phyloP scores from a whole-genome alignment of 2,888 invertebrate genomes.

The Pediacus dermestoides region DNA sequence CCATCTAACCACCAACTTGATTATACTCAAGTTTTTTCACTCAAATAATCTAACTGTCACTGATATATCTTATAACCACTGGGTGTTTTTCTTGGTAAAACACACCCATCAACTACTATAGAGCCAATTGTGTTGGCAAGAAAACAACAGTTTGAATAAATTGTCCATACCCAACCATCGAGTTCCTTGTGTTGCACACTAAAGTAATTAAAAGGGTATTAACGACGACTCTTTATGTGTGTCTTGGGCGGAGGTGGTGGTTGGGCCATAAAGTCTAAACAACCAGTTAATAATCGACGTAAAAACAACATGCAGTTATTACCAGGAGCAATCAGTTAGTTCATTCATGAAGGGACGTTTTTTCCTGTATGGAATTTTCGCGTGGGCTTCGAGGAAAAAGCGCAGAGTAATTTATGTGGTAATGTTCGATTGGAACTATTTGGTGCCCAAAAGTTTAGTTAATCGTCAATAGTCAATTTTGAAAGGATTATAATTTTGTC shows the following conservation, averaged over 20 bases:
- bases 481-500: no score
- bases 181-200: background rate
- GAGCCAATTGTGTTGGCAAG: background rate
- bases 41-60: background rate
- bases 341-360: no score
- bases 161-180: background rate
- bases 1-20: background rate
- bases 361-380: no score
- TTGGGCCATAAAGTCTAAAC: no score
- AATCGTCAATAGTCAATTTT: no score
- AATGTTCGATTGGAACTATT: no score
- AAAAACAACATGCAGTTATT: no score
- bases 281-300: no score
- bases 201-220: constrained; percentile 6
- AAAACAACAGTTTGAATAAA: background rate
- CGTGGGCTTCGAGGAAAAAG: no score
- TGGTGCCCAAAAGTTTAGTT: no score
- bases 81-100: background rate
- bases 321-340: no score
- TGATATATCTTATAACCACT: background rate
- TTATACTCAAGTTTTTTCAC: background rate
- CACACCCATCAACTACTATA: constrained; percentile 3
- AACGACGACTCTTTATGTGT: background rate
- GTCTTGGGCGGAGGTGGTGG: constrained; percentile 1
- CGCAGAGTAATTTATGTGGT: no score